These are phyloP conservation scores for Morone chrysops DNA, from an alignment of 2,113 vertebrate species.

Conservation along the genomic window DNA sequence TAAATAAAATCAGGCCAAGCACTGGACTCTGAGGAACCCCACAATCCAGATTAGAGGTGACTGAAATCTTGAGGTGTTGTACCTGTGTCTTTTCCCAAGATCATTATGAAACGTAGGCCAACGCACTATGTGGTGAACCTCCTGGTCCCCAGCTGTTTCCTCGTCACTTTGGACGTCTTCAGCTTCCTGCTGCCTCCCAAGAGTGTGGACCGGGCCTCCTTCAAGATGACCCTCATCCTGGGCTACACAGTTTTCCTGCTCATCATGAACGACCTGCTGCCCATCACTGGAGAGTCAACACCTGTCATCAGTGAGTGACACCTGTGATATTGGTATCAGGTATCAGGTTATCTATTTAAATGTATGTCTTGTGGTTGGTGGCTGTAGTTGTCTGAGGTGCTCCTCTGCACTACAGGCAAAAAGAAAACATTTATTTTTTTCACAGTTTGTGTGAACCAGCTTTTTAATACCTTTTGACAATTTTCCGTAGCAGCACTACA, in stretches of 20 bases:
- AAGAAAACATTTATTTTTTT: too few species aligned
- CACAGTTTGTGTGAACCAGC: too few species aligned
- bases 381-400: too few species aligned
- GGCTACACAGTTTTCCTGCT: constrained; percentile 87
- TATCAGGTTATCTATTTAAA: too few species aligned
- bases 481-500: background rate
- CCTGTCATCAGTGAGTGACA: constrained; percentile 77
- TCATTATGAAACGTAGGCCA: constrained; percentile 54
- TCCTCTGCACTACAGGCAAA: too few species aligned
- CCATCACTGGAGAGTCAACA: constrained; percentile 74
- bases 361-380: too few species aligned
- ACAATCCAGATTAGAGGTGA: too few species aligned
- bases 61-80: background rate
- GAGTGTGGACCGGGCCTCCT: constrained; percentile 76
- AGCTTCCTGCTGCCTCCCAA: constrained; percentile 85
- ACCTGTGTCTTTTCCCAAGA: constrained; percentile 1
- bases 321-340: constrained; percentile 46
- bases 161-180: constrained; percentile 82
- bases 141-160: constrained; percentile 84
- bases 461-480: too few species aligned
- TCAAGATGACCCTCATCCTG: constrained; percentile 87
- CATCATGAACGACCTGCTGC: constrained; percentile 85
- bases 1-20: too few species aligned
- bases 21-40: too few species aligned
- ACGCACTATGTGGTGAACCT: constrained; percentile 84